Evolutionary conservation across 1,140 invertebrate species (phyloP).

Genomic region (Drosophila arawakana): DNA sequence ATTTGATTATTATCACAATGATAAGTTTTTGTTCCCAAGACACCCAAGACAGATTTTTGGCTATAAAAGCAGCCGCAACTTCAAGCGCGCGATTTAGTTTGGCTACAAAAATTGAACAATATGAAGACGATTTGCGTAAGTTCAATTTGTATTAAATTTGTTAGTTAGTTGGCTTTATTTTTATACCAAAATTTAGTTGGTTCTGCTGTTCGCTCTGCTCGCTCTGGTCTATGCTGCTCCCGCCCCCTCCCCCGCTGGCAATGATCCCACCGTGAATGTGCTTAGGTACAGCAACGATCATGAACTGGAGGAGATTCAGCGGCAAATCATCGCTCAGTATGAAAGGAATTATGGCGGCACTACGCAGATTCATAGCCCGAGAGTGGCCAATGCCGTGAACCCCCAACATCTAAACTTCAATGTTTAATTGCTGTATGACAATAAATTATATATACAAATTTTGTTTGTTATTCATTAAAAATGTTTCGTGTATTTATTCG

Average conservation of each 20-base stretch:
- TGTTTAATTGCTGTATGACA: constrained; percentile 53
- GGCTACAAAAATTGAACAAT: constrained; percentile 18
- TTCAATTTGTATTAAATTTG: neutral
- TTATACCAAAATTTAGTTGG: constrained; percentile 35
- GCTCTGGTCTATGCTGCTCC: constrained; percentile 40
- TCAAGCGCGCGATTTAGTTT: constrained; percentile 49
- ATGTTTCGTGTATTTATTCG: constrained; percentile 21
- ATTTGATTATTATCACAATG: constrained; percentile 46
- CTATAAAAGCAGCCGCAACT: constrained; percentile 52
- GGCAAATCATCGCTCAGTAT: constrained; percentile 75
- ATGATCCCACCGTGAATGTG: constrained; percentile 60
- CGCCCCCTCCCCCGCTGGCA: constrained; percentile 35
- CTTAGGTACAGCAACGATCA: constrained; percentile 66
- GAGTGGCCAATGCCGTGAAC: constrained; percentile 54
- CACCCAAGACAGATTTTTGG: neutral
- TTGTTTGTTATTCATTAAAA: neutral
- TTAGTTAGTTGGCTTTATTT: neutral
- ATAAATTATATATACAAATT: constrained; percentile 55
- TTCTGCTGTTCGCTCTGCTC: constrained; percentile 53
- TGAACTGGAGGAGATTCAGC: constrained; percentile 65
- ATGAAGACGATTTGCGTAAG: constrained; percentile 68
- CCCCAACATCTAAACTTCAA: constrained; percentile 52
- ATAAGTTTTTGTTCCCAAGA: constrained; percentile 29
- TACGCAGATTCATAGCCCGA: constrained; percentile 59
- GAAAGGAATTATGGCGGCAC: constrained; percentile 56